Conservation (phyloP, 2,888 invertebrate species). For the Pogonocherus hispidulus region DNA sequence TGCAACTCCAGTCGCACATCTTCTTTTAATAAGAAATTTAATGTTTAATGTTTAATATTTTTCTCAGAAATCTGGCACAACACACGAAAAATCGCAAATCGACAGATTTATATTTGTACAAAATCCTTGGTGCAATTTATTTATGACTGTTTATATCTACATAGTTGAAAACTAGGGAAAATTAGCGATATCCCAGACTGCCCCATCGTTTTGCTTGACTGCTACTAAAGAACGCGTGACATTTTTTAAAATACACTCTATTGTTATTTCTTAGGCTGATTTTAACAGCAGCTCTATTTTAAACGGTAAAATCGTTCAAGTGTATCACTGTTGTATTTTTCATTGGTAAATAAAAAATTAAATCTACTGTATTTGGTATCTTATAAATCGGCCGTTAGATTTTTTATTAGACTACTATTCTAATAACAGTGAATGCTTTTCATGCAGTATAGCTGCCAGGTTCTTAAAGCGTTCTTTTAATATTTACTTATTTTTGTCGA, state of each 20-base stretch:
- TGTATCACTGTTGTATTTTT: conserved; percentile 25
- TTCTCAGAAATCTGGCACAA: too few relatives aligned
- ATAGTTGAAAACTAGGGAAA: background rate
- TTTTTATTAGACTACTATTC: background rate
- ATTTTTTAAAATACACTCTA: conserved; percentile 25
- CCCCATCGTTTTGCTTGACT: conserved; percentile 25
- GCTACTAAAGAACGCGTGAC: conserved; percentile 33
- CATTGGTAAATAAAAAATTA: conserved; percentile 27
- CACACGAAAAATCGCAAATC: too few relatives aligned
- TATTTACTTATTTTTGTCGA: too few relatives aligned
- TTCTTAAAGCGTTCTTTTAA: too few relatives aligned
- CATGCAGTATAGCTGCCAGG: background rate
- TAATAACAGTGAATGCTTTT: background rate
- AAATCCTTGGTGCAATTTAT: background rate
- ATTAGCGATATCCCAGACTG: conserved; percentile 5
- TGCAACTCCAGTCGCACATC: too few relatives aligned
- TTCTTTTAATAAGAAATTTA: too few relatives aligned
- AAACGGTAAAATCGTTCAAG: conserved; percentile 27
- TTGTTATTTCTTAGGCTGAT: conserved; percentile 27
- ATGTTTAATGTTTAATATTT: too few relatives aligned
- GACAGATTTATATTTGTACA: background rate
- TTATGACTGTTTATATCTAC: too few relatives aligned
- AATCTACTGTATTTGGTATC: conserved; percentile 19
- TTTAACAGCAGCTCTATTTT: conserved; percentile 33
- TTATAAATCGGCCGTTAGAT: conserved; percentile 1